Percentiles rank a stretch among this genome's conserved stretches.
These are phyloP conservation scores for Psephotus haematonotus DNA, from an alignment of 2,113 vertebrate genomes.

Conservation along the genomic window DNA sequence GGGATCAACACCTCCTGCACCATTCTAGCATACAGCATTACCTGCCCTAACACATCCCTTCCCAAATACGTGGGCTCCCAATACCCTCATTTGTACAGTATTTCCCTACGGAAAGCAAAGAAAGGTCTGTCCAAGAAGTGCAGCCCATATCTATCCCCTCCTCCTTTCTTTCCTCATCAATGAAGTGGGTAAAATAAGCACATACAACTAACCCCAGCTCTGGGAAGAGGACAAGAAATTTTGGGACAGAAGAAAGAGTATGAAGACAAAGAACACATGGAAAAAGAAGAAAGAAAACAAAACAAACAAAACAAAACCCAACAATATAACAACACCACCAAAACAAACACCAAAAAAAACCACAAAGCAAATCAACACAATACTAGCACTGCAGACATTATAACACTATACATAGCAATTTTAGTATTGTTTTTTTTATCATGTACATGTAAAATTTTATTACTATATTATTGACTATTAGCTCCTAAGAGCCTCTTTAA, in stretches of 20 bases:
- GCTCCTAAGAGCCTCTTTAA: background rate
- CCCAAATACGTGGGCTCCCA: background rate
- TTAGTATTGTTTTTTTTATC: background rate
- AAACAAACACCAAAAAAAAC: background rate
- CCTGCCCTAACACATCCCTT: background rate
- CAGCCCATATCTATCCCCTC: background rate
- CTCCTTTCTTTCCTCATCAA: background rate
- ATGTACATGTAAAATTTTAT: background rate
- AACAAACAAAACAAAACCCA: background rate
- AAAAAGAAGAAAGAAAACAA: background rate
- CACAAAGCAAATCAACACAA: background rate
- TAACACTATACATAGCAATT: background rate
- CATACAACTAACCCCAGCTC: background rate
- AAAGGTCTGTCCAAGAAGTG: background rate
- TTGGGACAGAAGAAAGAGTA: background rate
- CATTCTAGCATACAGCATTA: background rate
- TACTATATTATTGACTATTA: background rate
- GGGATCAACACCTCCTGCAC: background rate
- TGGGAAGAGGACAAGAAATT: background rate
- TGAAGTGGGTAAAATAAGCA: background rate
- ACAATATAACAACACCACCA: background rate
- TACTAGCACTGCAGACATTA: background rate
- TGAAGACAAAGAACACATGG: background rate
- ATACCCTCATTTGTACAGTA: background rate
- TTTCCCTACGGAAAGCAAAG: background rate